These are phyloP conservation scores for Melanerpes aurifrons DNA, from an alignment of 2,113 vertebrate genomes.

Conservation along the genomic window DNA sequence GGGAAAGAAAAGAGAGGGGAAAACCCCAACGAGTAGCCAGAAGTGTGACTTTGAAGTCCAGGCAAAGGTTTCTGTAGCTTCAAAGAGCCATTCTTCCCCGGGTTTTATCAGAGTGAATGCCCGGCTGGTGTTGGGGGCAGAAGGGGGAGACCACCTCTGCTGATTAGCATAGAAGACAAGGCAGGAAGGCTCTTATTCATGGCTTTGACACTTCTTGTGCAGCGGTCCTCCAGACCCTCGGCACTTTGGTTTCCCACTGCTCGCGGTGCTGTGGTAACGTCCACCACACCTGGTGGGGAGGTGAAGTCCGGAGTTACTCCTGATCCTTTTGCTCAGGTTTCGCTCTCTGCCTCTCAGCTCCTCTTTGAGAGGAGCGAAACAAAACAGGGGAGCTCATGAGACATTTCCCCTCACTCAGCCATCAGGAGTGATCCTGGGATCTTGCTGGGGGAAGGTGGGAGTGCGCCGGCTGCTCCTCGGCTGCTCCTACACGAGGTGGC, in stretches of 20 bases:
- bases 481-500: neutral
- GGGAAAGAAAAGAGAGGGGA: neutral
- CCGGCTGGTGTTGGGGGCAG: neutral
- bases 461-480: fast-evolving
- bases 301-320: fast-evolving
- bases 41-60: constrained; percentile 41
- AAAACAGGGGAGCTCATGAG: fast-evolving
- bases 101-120: neutral
- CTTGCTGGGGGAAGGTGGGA: fast-evolving
- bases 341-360: neutral
- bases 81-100: constrained; percentile 28
- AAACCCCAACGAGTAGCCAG: neutral
- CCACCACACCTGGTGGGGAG: neutral
- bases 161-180: neutral
- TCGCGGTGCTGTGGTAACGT: fast-evolving
- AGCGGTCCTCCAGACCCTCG: neutral
- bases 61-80: constrained; percentile 2
- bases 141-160: neutral
- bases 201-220: constrained; percentile 23
- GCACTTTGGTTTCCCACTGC: neutral
- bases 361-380: neutral
- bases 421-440: fast-evolving
- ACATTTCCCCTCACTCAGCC: neutral
- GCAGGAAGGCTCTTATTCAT: constrained; percentile 25
- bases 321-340: neutral